Conservation (phyloP, 2,888 invertebrate genomes). For the Euplexia lucipara region DNA sequence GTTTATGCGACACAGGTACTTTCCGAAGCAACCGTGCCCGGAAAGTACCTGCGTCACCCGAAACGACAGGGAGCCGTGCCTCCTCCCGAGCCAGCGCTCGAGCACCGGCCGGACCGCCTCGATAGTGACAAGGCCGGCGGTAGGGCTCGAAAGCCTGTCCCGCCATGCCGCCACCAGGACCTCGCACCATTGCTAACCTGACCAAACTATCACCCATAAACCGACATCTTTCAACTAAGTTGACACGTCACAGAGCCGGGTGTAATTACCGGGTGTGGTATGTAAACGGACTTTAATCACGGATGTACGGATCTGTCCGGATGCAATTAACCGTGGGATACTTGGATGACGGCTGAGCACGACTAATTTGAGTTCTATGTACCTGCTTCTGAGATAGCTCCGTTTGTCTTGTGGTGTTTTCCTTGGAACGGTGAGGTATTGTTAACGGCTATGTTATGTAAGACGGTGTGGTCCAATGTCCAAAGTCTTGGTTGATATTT, state of each 20-base stretch:
- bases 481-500: too few species aligned
- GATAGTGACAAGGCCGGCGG: too few species aligned
- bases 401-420: conserved; percentile 24
- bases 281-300: conserved; percentile 52
- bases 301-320: conserved; percentile 34
- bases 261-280: conserved; percentile 41
- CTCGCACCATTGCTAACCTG: not conserved
- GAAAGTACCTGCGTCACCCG: too few species aligned
- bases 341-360: conserved; percentile 19
- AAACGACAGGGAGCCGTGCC: too few species aligned
- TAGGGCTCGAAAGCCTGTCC: not conserved
- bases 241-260: conserved; percentile 24
- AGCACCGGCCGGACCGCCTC: too few species aligned
- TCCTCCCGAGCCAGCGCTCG: too few species aligned
- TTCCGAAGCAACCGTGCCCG: too few species aligned
- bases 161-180: not conserved
- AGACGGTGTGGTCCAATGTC: too few species aligned
- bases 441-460: not conserved
- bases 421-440: conserved; percentile 6
- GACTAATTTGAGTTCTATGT: conserved; percentile 40
- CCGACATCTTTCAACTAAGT: conserved; percentile 22
- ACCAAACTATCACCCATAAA: not conserved
- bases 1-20: too few species aligned
- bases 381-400: conserved; percentile 13
- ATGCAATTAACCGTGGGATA: conserved; percentile 44